Base-by-base conservation (phyloP, 2,888 invertebrate genomes). In the Synergus gifuensis region DNA sequence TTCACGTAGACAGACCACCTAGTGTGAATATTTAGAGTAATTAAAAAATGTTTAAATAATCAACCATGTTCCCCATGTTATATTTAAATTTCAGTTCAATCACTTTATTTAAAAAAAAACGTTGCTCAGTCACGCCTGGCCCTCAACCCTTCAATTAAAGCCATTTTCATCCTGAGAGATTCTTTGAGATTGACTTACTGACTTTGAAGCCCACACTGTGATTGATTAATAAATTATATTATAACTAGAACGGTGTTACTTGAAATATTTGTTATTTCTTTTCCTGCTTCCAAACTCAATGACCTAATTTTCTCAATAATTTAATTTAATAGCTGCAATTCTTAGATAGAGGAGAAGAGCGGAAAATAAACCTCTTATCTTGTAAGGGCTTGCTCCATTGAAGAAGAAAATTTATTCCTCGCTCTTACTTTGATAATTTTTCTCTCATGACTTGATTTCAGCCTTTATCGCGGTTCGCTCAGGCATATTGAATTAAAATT, bases 361-460 rank as follows among this genome's bases (percentile, higher is more conserved):
- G 9, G 49, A 36, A 46, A 73, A 54, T 73, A 73, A 73, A 54
- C 11, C 22, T 36, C 22, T 28, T 69, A 69, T 69, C 46, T 46
- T 46, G 7, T 12, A 49, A 36, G 69, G 49, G 36, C 49, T 46
- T 14, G 44, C 46, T 49, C 46, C 46, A 67, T 46, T 44, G 46
- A 46, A 46, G 67, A 46, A 46, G 46, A 67, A 67, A 67, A 11
- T 67, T 67, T 46, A 22, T 46, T 67, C 22, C 14, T 22, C 46
- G 44, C 67, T 46, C 46, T 46, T 67, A 67, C 67, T 67, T 67
- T 46, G n/a, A 67, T 46, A 67, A 46, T 49, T 46, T 22, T 22
- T 67, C 22, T 22, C 44, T 22, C 14, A 44, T 44, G 44, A 44
- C 44, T 44, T 3, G 44, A 12, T 18, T 22, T 46, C 36, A 16